Evolutionary conservation across 2,113 vertebrate species (phyloP).

Genomic region (Prunella fulvescens): DNA sequence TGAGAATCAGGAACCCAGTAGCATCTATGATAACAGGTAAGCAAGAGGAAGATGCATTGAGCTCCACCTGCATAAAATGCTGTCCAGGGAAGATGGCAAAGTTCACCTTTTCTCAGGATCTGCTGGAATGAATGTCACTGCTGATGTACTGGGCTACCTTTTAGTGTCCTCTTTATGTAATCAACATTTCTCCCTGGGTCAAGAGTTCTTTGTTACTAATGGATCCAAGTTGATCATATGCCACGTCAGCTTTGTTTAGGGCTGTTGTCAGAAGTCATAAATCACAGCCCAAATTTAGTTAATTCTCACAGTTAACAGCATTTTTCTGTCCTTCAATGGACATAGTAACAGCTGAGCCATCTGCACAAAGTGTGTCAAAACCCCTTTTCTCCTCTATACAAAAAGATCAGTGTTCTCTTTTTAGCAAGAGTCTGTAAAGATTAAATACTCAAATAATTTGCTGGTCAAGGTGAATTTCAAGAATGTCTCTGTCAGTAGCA

Average conservation of each 20-base stretch:
- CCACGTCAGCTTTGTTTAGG: background rate
- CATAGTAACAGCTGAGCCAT: background rate
- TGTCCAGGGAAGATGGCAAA: background rate
- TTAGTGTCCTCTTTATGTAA: background rate
- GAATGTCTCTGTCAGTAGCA: background rate
- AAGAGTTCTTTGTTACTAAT: background rate
- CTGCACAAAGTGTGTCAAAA: background rate
- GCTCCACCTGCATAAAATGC: background rate
- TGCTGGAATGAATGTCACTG: background rate
- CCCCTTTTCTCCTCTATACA: background rate
- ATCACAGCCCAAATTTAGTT: slow-evolving; percentile 19
- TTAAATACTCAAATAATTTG: background rate
- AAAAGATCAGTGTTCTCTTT: background rate
- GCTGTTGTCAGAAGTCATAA: background rate
- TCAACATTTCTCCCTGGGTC: background rate
- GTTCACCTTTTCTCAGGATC: background rate
- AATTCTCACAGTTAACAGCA: background rate
- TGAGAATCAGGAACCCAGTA: background rate
- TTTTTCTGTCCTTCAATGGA: background rate
- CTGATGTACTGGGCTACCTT: background rate
- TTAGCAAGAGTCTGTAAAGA: background rate
- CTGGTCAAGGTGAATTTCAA: background rate
- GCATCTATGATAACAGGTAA: background rate
- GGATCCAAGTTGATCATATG: background rate
- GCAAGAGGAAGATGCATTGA: background rate